Conservation (phyloP, 2,888 invertebrate genomes). For the Podabrus alpinus region DNA sequence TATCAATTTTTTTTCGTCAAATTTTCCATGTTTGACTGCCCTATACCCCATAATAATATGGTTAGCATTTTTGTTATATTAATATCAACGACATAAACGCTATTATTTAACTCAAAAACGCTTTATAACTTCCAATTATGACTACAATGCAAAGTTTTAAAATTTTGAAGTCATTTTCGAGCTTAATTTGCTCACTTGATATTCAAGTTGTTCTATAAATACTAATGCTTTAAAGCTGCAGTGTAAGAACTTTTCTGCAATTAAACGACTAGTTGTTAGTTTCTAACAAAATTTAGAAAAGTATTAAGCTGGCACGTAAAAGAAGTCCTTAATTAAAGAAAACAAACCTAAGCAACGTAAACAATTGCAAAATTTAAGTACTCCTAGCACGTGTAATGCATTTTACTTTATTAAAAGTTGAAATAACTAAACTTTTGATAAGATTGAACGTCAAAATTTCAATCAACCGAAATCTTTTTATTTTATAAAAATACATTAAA, state of each 20-base stretch:
- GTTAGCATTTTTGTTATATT: too few species aligned
- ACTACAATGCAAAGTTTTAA: background rate
- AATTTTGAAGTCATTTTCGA: background rate
- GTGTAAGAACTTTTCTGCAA: constrained; percentile 18
- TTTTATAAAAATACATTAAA: background rate
- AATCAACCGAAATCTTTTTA: background rate
- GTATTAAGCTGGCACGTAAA: constrained; percentile 24
- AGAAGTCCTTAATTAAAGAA: constrained; percentile 27
- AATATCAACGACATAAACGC: too few species aligned
- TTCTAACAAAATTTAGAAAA: constrained; percentile 29
- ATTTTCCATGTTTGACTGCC: too few species aligned
- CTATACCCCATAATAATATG: too few species aligned
- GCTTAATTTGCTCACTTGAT: background rate
- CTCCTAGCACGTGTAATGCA: constrained; percentile 12
- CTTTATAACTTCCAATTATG: background rate
- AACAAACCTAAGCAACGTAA: constrained; percentile 28
- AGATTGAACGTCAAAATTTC: background rate
- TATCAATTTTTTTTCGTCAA: too few species aligned
- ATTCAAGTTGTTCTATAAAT: constrained; percentile 1
- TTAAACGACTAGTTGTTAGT: constrained; percentile 28
- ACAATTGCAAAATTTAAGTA: constrained; percentile 23
- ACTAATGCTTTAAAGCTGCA: constrained; percentile 7
- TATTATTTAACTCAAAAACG: background rate
- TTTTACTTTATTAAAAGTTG: background rate
- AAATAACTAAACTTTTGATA: background rate